Evolutionary conservation across 2,888 invertebrate genomes (phyloP).

Genomic region (Pseudococcus viburni): DNA sequence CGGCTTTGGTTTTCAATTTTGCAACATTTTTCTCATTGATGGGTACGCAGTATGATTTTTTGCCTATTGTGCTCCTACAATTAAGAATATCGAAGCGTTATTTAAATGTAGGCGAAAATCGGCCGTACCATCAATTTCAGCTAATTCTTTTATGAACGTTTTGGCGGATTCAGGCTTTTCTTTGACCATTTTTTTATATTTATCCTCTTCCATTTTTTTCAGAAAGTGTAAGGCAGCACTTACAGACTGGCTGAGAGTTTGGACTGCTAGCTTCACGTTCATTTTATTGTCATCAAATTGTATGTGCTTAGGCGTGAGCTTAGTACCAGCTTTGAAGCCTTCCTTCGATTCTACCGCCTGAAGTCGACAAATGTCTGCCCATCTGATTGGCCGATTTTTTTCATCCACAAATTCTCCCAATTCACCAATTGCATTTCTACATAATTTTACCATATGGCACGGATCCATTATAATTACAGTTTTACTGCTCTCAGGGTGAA

Average conservation of each 20-base stretch:
- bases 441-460: conserved; percentile 3
- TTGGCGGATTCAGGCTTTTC: too few species aligned
- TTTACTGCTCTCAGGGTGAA: background rate
- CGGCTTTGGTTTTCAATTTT: background rate
- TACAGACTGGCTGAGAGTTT: conserved; percentile 2
- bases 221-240: background rate
- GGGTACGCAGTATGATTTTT: background rate
- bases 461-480: background rate
- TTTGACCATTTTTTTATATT: background rate
- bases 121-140: background rate
- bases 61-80: background rate
- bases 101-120: background rate
- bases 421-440: conserved; percentile 16
- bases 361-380: background rate
- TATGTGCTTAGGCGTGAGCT: background rate
- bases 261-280: conserved; percentile 3
- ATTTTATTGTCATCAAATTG: background rate
- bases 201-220: background rate
- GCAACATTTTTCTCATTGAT: background rate
- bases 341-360: background rate
- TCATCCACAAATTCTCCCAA: background rate
- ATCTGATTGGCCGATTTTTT: background rate
- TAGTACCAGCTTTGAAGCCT: background rate
- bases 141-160: too few species aligned
- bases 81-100: background rate